These are phyloP conservation scores for Phycodurus eques DNA, from an alignment of 2,113 vertebrate species.

Conservation along the genomic window DNA sequence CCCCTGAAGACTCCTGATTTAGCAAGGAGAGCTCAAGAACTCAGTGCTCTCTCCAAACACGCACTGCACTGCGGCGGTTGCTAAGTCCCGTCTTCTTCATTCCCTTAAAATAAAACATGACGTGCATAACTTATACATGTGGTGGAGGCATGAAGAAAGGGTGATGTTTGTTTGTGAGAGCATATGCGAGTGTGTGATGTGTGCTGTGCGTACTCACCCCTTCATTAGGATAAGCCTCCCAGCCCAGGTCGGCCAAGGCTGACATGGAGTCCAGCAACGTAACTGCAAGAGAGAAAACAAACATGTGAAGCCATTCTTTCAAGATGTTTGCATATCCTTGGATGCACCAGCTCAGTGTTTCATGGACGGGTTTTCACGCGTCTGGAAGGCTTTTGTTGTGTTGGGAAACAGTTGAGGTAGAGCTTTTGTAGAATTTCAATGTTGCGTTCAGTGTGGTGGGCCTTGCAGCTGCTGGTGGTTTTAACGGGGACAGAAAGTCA, in stretches of 20 bases:
- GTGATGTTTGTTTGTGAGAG: constrained; percentile 2
- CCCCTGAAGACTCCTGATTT: constrained; percentile 61
- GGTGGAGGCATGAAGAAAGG: not conserved
- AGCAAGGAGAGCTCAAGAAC: constrained; percentile 50
- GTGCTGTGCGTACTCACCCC: constrained; percentile 72
- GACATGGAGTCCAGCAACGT: constrained; percentile 84
- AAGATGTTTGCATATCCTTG: not conserved
- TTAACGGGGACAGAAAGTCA: constrained; percentile 29
- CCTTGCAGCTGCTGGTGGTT: constrained; percentile 31
- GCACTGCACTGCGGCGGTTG: constrained; percentile 28
- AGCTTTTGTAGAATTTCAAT: constrained; percentile 33
- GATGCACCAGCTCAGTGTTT: constrained; percentile 16
- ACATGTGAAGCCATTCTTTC: constrained; percentile 16
- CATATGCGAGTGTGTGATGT: constrained; percentile 8
- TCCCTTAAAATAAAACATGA: constrained; percentile 32
- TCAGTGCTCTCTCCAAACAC: constrained; percentile 48
- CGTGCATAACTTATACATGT: constrained; percentile 29
- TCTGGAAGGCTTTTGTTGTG: constrained; percentile 35
- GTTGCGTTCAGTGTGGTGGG: constrained; percentile 22
- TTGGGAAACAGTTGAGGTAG: constrained; percentile 13
- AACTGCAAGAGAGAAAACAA: constrained; percentile 61
- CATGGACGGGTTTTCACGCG: constrained; percentile 11
- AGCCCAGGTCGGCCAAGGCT: constrained; percentile 79
- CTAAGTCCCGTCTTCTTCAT: constrained; percentile 1
- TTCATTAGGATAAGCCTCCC: constrained; percentile 80